Conservation (phyloP, 2,113 vertebrate species). For the Gasterosteus aculeatus region DNA sequence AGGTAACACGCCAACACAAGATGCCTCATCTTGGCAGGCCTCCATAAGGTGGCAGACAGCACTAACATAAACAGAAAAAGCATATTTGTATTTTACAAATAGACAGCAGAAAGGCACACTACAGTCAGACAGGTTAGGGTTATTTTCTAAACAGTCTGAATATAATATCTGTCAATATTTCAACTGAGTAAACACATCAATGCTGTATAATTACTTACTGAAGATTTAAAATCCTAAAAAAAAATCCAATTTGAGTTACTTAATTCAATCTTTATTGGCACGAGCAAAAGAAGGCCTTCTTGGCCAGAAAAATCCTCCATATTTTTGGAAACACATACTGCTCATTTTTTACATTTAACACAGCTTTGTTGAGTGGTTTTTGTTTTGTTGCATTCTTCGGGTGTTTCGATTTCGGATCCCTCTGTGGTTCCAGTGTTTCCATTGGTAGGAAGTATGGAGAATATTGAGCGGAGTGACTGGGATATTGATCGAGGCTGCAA, state of each 20-base stretch:
- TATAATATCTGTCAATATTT: conserved; percentile 10
- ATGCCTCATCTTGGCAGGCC: neutral
- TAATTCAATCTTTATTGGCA: neutral
- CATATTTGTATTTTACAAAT: conserved; percentile 17
- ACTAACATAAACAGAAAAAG: neutral
- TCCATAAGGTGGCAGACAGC: neutral
- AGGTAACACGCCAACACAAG: neutral
- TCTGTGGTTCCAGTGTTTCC: conserved; percentile 23
- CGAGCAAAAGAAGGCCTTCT: neutral
- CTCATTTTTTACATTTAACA: neutral
- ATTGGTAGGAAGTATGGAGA: conserved; percentile 34
- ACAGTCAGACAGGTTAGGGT: neutral
- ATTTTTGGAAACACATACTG: neutral
- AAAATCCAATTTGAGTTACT: neutral
- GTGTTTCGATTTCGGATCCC: neutral
- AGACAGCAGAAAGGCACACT: neutral
- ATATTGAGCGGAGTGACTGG: conserved; percentile 35
- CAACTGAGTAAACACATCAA: neutral
- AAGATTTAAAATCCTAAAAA: neutral
- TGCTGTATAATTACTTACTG: neutral
- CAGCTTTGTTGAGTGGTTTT: conserved; percentile 6
- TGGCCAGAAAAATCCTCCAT: neutral
- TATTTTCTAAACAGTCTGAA: conserved; percentile 5
- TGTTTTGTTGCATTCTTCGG: neutral
- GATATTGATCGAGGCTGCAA: conserved; percentile 50